Base-by-base conservation (phyloP, 1,140 invertebrate species). In the Lanistes nyassanus region DNA sequence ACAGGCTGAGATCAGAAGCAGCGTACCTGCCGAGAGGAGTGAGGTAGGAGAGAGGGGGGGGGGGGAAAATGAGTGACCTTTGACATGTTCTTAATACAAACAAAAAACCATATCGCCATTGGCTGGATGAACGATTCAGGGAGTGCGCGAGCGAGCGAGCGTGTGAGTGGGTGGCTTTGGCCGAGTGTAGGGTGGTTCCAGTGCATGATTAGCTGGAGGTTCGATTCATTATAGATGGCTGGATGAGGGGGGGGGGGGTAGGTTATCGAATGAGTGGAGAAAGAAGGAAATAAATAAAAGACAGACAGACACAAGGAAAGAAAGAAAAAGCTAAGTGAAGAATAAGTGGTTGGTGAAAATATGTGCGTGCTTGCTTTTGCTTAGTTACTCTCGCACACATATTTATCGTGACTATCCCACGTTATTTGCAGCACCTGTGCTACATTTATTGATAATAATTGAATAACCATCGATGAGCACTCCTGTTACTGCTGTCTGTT, bases 1-100 rank as follows among this genome's bases (percentile, higher is more conserved):
- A 94, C 56, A 96, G 92, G 81, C 95, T 95, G 94, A 97, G 96
- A 80, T 96, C 94, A 0, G 95, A 95, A 0, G 95, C 95, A 89
- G 97, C 95, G 86, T 94, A 95, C 86, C 86, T 87, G 56, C 21
- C 77, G 68, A 64, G 39, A 65, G 21, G 21, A 31, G 5, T 21
- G 56, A 26, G 56, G 56, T 5, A 31, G 56, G 51, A 55, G 23
- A 55, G 51, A 55, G 31, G 58, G 11, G 58, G 58, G 58, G 58
- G 58, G 2, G 23, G 58, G 58, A 19, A 19, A 36, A 29, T 21
- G 62, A 36, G 6, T 19, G 31, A 65, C 4, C 6, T 26, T 21
- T 29, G 37, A 65, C 19, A 31, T 34, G 29, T 7, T 4, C 23
- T 16, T n/a, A 65, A 31, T 21, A 65, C 16, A 65, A 34, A 31